A percentile compares a stretch with the other conserved stretches of the same genome.
phyloP scores from a whole-genome alignment of 2,113 vertebrate genomes.

The Cyanocitta stelleri region DNA sequence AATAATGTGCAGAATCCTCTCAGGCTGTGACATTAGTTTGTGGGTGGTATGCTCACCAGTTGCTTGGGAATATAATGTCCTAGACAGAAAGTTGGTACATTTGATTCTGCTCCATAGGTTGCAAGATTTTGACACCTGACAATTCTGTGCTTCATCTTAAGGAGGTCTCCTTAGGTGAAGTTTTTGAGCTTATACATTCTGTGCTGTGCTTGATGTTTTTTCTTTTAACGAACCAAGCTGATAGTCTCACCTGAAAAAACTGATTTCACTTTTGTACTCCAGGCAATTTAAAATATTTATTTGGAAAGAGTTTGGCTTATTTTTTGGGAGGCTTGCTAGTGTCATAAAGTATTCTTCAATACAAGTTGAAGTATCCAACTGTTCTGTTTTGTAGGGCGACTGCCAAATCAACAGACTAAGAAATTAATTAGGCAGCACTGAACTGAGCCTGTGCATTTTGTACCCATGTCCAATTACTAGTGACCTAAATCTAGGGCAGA shows the following conservation, averaged over 20 bases:
- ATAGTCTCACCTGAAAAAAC: not conserved
- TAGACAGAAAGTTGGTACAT: not conserved
- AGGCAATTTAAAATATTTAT: not conserved
- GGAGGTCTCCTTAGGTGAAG: not conserved
- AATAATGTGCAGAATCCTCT: not conserved
- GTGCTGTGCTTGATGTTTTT: not conserved
- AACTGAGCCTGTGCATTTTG: conserved; percentile 34
- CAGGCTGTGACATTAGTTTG: not conserved
- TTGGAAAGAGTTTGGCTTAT: not conserved
- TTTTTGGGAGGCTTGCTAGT: not conserved
- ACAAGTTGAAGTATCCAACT: conserved; percentile 12
- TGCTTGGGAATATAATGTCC: not conserved
- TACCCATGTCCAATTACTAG: conserved; percentile 50
- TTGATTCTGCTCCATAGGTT: not conserved
- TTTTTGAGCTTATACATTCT: not conserved
- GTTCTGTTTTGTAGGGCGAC: not conserved
- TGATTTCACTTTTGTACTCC: not conserved
- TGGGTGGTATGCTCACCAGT: not conserved
- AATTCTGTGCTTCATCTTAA: not conserved
- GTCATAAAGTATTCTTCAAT: not conserved
- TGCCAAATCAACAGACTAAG: conserved; percentile 42
- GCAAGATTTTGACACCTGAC: not conserved
- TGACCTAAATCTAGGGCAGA: conserved; percentile 47
- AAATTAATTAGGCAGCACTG: conserved; percentile 49
- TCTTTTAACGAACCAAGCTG: not conserved